A percentile compares a stretch with the other conserved stretches of the same genome.
Evolutionary conservation across 2,797 vertebrate species (phyloP).

Genomic region (Parauchenoglanis punctatus): DNA sequence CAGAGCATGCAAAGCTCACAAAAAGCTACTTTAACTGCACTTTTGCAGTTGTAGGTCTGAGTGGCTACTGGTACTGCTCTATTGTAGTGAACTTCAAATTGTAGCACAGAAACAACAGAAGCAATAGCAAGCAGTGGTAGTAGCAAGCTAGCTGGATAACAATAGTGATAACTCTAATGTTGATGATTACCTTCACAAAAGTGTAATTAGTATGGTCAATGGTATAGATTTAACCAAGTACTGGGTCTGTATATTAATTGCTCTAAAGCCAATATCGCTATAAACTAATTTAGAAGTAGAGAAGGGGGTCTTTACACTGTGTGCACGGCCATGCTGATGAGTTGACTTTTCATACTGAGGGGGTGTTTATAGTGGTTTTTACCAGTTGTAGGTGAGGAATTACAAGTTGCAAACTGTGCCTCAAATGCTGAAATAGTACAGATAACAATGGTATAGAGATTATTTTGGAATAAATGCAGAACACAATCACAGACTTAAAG

Average conservation of each 20-base stretch:
- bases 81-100: neutral
- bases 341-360: neutral
- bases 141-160: neutral
- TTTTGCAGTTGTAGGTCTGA: neutral
- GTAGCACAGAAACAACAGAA: neutral
- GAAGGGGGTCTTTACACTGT: neutral
- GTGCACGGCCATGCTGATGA: neutral
- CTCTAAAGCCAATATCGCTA: neutral
- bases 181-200: neutral
- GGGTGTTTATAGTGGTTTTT: neutral
- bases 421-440: neutral
- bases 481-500: neutral
- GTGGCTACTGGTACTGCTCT: neutral
- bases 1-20: neutral
- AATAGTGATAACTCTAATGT: too few species aligned
- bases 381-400: too few species aligned
- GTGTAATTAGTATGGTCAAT: neutral
- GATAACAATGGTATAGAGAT: neutral
- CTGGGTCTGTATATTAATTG: neutral
- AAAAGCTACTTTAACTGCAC: neutral
- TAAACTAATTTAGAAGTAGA: neutral
- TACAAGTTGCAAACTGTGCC: neutral
- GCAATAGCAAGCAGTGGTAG: neutral
- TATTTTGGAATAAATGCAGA: neutral
- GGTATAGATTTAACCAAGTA: neutral